Conservation (phyloP, 2,797 vertebrate species). For the Sternarchorhynchus goeldii region DNA sequence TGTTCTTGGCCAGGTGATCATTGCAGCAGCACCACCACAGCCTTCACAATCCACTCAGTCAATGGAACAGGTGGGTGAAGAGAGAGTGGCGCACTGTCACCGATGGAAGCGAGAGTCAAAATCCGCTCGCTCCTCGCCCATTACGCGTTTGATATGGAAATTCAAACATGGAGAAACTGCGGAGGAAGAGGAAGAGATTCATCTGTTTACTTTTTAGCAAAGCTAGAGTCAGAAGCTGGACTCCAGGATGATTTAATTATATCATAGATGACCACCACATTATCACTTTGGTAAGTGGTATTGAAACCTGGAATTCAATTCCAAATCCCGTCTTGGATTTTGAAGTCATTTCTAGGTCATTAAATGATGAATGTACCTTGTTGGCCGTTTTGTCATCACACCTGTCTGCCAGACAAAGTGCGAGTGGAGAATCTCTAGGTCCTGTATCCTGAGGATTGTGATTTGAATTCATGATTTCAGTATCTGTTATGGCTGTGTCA, state of each 20-base stretch:
- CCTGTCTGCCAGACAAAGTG: no score
- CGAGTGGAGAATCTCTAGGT: no score
- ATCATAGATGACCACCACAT: background rate
- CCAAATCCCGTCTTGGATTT: no score
- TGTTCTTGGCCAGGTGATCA: conserved; percentile 57
- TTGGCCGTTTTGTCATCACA: no score
- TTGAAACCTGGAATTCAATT: no score
- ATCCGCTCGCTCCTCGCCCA: background rate
- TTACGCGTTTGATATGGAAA: conserved; percentile 11
- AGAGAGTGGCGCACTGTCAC: conserved; percentile 3
- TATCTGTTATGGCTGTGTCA: background rate
- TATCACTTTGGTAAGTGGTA: no score
- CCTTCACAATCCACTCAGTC: conserved; percentile 62
- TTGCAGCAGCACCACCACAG: conserved; percentile 38
- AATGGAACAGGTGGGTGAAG: conserved; percentile 52
- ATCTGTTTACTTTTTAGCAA: background rate
- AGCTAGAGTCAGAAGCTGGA: background rate
- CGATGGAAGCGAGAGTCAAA: background rate
- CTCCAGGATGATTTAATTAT: background rate
- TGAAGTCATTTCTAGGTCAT: no score
- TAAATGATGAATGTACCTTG: no score
- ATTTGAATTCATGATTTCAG: no score
- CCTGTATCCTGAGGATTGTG: no score
- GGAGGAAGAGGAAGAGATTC: background rate
- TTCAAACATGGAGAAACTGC: conserved; percentile 36